phyloP scores from a whole-genome alignment of 2,888 invertebrate species.

The Drosophila putrida region DNA sequence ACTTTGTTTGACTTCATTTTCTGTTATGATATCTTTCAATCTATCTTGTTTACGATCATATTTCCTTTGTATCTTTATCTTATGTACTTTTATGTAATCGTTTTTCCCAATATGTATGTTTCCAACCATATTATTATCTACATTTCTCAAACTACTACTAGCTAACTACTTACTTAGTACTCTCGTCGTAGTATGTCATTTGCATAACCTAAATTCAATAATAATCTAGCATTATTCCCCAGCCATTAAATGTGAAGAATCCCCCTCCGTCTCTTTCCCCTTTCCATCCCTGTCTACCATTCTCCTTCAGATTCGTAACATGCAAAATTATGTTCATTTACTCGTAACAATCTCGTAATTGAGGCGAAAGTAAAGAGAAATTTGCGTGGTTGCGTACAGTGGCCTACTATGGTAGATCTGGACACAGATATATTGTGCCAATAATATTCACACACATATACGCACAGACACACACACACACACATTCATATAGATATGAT shows the following conservation, averaged over 20 bases:
- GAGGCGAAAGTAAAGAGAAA: conserved; percentile 60
- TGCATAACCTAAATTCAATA: conserved; percentile 52
- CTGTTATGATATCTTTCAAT: conserved; percentile 43
- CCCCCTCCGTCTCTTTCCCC: background rate
- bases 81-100: conserved; percentile 31
- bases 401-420: conserved; percentile 85
- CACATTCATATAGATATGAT: conserved; percentile 13
- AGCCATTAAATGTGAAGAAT: conserved; percentile 32
- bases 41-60: conserved; percentile 28
- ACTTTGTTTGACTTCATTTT: conserved; percentile 38
- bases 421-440: conserved; percentile 75
- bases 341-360: conserved; percentile 34
- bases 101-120: conserved; percentile 43
- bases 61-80: conserved; percentile 23
- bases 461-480: conserved; percentile 9
- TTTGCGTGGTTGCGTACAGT: conserved; percentile 85
- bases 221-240: conserved; percentile 37
- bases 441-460: conserved; percentile 42
- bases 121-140: conserved; percentile 23
- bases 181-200: conserved; percentile 69
- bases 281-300: background rate
- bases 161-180: conserved; percentile 46
- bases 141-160: conserved; percentile 25
- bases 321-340: conserved; percentile 47
- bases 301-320: conserved; percentile 34